Evolutionary conservation across 35 echinoderm and acorn worm genomes (phyloP), one percentile per base, ranked within the genome.

Genomic region (Ophioderma brevispina): DNA sequence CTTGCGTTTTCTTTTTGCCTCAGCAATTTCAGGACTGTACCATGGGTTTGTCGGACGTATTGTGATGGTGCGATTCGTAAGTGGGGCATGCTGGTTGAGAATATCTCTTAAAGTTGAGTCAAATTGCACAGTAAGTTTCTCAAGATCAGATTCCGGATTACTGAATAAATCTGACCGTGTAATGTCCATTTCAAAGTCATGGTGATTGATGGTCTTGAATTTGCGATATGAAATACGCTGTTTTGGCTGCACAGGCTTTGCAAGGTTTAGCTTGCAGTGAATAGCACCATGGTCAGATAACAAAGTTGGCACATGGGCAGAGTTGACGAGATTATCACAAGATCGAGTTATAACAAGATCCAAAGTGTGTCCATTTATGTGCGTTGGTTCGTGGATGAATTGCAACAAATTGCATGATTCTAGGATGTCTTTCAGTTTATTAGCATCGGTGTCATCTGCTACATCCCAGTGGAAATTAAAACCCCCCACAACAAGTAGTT

Each of bases 71-170:
- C 63, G 55, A 15, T 32, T 35, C 32, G 37, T 77, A 19, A 77
- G 59, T 25, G 85, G 75, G 31, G 64, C 70, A 77, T 78, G 85
- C 40, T 77, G 25, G 39, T 87, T 40, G 33, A 87, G 85, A 28
- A 70, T 36, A 28, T 77, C 64, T 39, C 28, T 32, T 35, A 87
- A 30, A 37, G 40, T 40, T 31, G 56, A 76, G 39, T 64, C 77
- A 64, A 37, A 87, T 32, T 11, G 59, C 0, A 25, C 64, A 36
- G 77, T 31, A 28, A 36, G 21, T 39, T 2, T 31, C 25, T 87
- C 64, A 87, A 55, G 85, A 25, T 76, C 55, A 87, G 76, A 30
- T 28, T 21, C 76, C 23, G 85, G 11, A 34, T 76, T 19, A 40
- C 21, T 64, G 56, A 63, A 31, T 28, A 87, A 76, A 10, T 34